Base-by-base conservation (phyloP, 2,797 vertebrate species). In the Hylomyscus alleni region DNA sequence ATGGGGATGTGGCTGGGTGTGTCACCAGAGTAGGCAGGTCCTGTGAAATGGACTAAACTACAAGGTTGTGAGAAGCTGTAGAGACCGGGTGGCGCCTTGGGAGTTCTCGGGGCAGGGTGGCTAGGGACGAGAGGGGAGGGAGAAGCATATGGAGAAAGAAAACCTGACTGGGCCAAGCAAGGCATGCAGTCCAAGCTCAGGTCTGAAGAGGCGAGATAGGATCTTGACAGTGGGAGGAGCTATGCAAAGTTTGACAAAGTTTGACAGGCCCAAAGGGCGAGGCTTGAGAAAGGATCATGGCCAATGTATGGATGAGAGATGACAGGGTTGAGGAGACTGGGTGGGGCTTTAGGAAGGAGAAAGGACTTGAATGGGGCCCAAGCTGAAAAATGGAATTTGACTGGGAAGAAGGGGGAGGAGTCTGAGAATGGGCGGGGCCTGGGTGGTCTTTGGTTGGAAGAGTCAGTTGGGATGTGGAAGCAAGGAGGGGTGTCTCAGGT, bases 11-110 rank as follows among this genome's bases (percentile, higher is more conserved):
- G 47, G 20, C 58, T 10, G 10, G 29, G 10, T 62, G 82, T 50
- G 60, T 26, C 24, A 62, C 56, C 56, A 83, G n/a, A 60, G n/a
- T 60, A 40, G 54, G 7, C 44, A 47, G 60, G 29, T 12, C 60
- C 83, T 85, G 52, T 67, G 82, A 76, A 76, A 76, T 20, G n/a
- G 52, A 37, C 72, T 88, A n/a, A 19, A 13, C 17, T 91, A n/a
- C 65, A 4, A 4, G 31, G 65, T 40, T 9, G 17, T 80, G 56
- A 1, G 3, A 14, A 40, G 19, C 4, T 12, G 20, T 7, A 22
- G 26, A 24, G 24, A 40, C 1, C 15, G 69, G 19, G 17, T 20
- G 44, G 26, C 24, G 10, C 44, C 50, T 44, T 29, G 14, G 13
- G 1, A 8, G 22, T 47, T 37, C n/a, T 44, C 4, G 22, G 72